phyloP scores from a whole-genome alignment of 2,888 invertebrate genomes.

The Mythimna pallens region DNA sequence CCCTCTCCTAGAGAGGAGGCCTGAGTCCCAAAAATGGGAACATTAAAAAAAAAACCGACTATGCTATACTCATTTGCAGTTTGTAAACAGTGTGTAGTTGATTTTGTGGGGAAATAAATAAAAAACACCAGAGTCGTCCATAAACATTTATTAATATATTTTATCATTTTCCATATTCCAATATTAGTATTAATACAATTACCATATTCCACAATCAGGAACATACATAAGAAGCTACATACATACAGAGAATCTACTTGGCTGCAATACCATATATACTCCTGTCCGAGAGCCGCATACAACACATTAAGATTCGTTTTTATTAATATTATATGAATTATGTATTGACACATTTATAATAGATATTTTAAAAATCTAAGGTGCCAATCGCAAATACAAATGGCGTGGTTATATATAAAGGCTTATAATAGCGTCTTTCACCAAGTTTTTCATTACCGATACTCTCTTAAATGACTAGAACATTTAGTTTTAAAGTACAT shows the following conservation, averaged over 20 bases:
- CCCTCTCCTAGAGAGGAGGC: too few relatives aligned
- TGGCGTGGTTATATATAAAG: constrained; percentile 85
- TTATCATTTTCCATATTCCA: constrained; percentile 88
- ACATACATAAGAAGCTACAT: constrained; percentile 87
- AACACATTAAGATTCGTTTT: constrained; percentile 84
- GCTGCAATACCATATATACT: constrained; percentile 86
- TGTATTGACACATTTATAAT: constrained; percentile 84
- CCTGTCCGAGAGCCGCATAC: constrained; percentile 84
- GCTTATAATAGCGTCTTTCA: constrained; percentile 90
- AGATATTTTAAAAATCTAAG: constrained; percentile 84
- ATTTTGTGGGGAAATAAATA: constrained; percentile 50
- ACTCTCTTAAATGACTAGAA: constrained; percentile 87
- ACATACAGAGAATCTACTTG: constrained; percentile 84
- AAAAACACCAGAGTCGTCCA: constrained; percentile 77
- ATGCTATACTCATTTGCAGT: neutral
- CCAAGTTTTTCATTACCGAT: constrained; percentile 87
- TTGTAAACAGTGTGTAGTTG: neutral
- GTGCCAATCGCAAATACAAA: constrained; percentile 89
- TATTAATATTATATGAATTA: constrained; percentile 80
- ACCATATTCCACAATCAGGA: constrained; percentile 82
- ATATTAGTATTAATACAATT: constrained; percentile 86
- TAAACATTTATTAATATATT: constrained; percentile 90
- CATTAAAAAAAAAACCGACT: too few relatives aligned
- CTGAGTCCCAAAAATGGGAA: too few relatives aligned
- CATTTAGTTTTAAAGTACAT: constrained; percentile 85